Evolutionary conservation across 2,888 invertebrate species (phyloP), one percentile per base, ranked within the genome.

Genomic region (Eulithis prunata): DNA sequence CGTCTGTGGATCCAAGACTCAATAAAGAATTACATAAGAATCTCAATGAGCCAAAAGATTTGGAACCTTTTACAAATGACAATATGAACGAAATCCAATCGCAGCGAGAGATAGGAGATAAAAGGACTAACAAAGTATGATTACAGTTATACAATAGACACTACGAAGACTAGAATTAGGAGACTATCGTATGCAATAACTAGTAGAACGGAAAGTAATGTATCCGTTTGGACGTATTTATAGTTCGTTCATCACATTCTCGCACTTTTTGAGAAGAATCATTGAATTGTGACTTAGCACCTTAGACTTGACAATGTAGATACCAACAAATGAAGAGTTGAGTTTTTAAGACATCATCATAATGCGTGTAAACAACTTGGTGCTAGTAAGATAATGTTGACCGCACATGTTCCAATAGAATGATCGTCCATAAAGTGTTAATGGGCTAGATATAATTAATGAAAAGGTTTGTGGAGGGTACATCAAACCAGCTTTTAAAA

Each of bases 111-210:
- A 70, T 71, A 75, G 72, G 75, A 70, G 70, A 71, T 77, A 70
- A 73, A 73, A 73, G 72, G 73, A 76, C 83, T 85, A 81, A 85
- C 78, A 80, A 80, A 83, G 78, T 72, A 78, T 76, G 73, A 75
- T 75, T 77, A 81, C 64, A 75, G 75, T 71, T 70, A 78, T 76
- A 81, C 78, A 79, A 73, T 78, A 81, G 77, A 82, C 77, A 82
- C 89, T 89, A 89, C 89, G 72, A 80, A 85, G 83, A 85, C 87
- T 87, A 88, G 76, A 85, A 68, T 76, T 69, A 78, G 74, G 71
- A 75, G 72, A 76, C 72, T 68, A 73, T 70, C 55, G 61, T 70
- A 68, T 47, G 67, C 64, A 71, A 69, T 71, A 69, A 69, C 70
- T 66, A 62, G 63, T 68, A 72, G 64, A 72, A 72, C 72, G 73